Percentiles rank a stretch among this genome's conserved stretches.
phyloP scores from a whole-genome alignment of 2,113 vertebrate species.

The Sinocyclocheilus anophthalmus region DNA sequence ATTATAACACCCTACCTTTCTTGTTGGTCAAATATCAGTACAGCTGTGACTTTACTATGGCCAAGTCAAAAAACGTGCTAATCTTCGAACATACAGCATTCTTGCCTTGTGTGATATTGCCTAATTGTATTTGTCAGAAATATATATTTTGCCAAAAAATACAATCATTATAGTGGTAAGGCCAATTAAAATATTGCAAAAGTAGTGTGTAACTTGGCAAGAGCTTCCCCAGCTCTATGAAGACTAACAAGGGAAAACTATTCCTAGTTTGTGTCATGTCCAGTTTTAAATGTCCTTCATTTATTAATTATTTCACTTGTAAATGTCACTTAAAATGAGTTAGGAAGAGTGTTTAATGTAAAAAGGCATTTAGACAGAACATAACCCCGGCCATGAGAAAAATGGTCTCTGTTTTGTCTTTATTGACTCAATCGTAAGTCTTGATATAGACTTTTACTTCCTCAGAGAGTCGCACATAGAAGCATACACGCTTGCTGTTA shows the following conservation, averaged over 20 bases:
- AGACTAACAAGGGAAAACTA: too few species aligned
- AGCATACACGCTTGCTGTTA: not conserved
- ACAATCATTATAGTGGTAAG: too few species aligned
- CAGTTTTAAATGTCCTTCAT: too few species aligned
- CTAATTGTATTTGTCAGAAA: not conserved
- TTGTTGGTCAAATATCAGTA: not conserved
- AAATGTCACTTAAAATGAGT: not conserved
- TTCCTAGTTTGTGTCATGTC: too few species aligned
- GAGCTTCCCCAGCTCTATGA: too few species aligned
- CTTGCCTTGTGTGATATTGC: not conserved
- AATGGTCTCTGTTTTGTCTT: not conserved
- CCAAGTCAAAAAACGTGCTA: too few species aligned
- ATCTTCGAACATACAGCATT: too few species aligned
- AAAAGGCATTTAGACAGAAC: not conserved
- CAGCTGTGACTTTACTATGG: too few species aligned
- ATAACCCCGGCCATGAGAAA: not conserved
- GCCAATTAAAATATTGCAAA: too few species aligned
- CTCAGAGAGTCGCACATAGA: conserved; percentile 25
- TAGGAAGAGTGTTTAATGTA: not conserved
- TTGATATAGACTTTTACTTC: conserved; percentile 3
- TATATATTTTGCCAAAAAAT: too few species aligned
- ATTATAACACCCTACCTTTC: not conserved
- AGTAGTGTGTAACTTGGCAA: too few species aligned
- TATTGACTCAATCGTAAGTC: not conserved
- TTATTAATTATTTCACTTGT: not conserved